Evolutionary conservation across 2,888 invertebrate species (phyloP).

Genomic region (Endomychus coccineus): DNA sequence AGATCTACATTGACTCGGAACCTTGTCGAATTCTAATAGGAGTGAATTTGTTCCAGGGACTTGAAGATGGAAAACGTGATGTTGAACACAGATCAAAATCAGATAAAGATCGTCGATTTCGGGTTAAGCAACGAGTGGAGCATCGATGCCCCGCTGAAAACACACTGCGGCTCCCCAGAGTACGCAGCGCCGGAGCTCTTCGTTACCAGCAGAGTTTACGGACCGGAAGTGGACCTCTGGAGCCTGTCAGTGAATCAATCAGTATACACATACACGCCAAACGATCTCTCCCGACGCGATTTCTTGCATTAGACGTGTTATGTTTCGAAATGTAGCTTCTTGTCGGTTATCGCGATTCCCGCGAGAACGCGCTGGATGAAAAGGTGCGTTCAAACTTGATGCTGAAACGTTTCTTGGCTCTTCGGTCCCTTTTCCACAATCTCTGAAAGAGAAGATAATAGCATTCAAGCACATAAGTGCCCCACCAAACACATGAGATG

Average conservation of each 20-base stretch:
- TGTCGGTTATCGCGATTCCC: too few relatives aligned
- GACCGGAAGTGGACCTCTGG: slow-evolving; percentile 73
- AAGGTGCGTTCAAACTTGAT: too few relatives aligned
- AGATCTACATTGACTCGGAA: too few relatives aligned
- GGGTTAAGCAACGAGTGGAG: slow-evolving; percentile 65
- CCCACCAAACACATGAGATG: too few relatives aligned
- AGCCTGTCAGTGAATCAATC: slow-evolving; percentile 42
- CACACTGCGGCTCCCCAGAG: slow-evolving; percentile 73
- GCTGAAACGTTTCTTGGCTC: too few relatives aligned
- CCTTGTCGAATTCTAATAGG: too few relatives aligned
- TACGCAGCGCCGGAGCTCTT: slow-evolving; percentile 75
- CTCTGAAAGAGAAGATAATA: too few relatives aligned
- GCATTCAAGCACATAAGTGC: too few relatives aligned
- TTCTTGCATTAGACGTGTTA: slow-evolving; percentile 18
- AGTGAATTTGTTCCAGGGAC: slow-evolving; percentile 50
- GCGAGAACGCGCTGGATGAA: too few relatives aligned
- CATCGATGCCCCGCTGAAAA: slow-evolving; percentile 54
- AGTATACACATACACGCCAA: slow-evolving; percentile 8
- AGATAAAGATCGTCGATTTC: slow-evolving; percentile 70
- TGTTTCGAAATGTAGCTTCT: slow-evolving; percentile 10
- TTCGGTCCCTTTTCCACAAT: too few relatives aligned
- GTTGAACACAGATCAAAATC: slow-evolving; percentile 58
- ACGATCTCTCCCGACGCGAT: slow-evolving; percentile 14
- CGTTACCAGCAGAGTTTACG: slow-evolving; percentile 59
- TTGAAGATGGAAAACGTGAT: slow-evolving; percentile 76